Evolutionary conservation across 2,113 vertebrate genomes (phyloP).

Genomic region (Lipophrys pholis): DNA sequence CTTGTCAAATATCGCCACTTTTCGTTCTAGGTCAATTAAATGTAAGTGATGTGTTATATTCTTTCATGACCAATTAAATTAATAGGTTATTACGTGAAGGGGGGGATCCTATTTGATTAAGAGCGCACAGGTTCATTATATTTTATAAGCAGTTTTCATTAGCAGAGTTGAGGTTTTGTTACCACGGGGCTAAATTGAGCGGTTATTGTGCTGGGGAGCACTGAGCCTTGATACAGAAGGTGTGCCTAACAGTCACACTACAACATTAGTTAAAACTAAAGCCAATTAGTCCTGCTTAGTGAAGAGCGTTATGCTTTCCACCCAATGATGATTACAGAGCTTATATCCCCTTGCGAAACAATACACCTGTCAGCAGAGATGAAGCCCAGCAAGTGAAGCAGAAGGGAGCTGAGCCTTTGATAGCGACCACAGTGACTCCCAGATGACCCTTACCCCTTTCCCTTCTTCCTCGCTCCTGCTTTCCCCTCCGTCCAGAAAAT

Average conservation of each 20-base stretch:
- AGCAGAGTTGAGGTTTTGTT: constrained; percentile 89
- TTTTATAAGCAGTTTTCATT: constrained; percentile 99
- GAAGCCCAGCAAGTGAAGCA: constrained; percentile 93
- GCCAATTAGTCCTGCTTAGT: constrained; percentile 98
- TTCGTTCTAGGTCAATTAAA: constrained; percentile 99
- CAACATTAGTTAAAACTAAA: constrained; percentile 98
- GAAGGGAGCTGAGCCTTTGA: constrained; percentile 90
- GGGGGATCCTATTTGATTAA: constrained; percentile 95
- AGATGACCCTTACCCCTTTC: constrained; percentile 86
- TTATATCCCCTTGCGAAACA: constrained; percentile 96
- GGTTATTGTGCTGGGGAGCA: constrained; percentile 89
- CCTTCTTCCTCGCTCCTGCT: constrained; percentile 66
- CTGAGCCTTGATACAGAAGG: constrained; percentile 91
- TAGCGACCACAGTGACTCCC: constrained; percentile 90
- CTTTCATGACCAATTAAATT: constrained; percentile 99
- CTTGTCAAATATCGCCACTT: constrained; percentile 95
- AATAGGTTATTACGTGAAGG: constrained; percentile 94
- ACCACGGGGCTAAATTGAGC: constrained; percentile 96
- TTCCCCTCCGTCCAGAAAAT: constrained; percentile 83
- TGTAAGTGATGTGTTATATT: constrained; percentile 98
- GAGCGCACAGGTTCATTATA: constrained; percentile 97
- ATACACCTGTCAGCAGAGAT: constrained; percentile 98
- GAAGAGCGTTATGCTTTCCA: constrained; percentile 93
- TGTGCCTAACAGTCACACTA: constrained; percentile 89
- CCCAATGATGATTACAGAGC: constrained; percentile 93